These are phyloP conservation scores for Corynorhinus townsendii DNA, from an alignment of 2,113 vertebrate species.

Conservation along the genomic window DNA sequence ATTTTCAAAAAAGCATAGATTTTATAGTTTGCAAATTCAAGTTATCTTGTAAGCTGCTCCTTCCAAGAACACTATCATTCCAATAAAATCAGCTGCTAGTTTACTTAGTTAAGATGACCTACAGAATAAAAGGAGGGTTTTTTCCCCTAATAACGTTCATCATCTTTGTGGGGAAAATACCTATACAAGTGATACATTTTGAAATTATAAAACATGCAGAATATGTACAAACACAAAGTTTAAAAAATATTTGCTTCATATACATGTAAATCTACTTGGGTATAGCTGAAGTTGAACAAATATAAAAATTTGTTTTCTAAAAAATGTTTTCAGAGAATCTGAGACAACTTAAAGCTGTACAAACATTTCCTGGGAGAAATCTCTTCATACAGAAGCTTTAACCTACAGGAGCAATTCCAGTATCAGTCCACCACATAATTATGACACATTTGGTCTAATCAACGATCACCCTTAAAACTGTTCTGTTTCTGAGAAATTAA, in stretches of 20 bases:
- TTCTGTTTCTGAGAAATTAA: conserved; percentile 82
- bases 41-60: conserved; percentile 77
- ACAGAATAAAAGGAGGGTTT: conserved; percentile 61
- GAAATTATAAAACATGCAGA: conserved; percentile 87
- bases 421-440: conserved; percentile 79
- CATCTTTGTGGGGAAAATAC: conserved; percentile 80
- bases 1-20: conserved; percentile 68
- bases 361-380: conserved; percentile 83
- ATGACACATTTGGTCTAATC: conserved; percentile 79
- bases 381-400: conserved; percentile 75
- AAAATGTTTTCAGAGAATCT: conserved; percentile 82
- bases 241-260: conserved; percentile 89
- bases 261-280: conserved; percentile 87
- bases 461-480: conserved; percentile 85
- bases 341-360: conserved; percentile 87
- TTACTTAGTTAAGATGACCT: conserved; percentile 71
- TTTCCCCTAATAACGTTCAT: conserved; percentile 70
- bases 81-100: conserved; percentile 72
- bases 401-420: conserved; percentile 76
- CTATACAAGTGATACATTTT: conserved; percentile 78
- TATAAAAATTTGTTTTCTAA: conserved; percentile 86
- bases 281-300: conserved; percentile 85
- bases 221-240: conserved; percentile 87
- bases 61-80: conserved; percentile 75
- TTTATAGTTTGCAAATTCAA: conserved; percentile 67